Evolutionary conservation across 2,888 invertebrate genomes (phyloP), one percentile per base, ranked within the genome.

Genomic region (Leucania comma): DNA sequence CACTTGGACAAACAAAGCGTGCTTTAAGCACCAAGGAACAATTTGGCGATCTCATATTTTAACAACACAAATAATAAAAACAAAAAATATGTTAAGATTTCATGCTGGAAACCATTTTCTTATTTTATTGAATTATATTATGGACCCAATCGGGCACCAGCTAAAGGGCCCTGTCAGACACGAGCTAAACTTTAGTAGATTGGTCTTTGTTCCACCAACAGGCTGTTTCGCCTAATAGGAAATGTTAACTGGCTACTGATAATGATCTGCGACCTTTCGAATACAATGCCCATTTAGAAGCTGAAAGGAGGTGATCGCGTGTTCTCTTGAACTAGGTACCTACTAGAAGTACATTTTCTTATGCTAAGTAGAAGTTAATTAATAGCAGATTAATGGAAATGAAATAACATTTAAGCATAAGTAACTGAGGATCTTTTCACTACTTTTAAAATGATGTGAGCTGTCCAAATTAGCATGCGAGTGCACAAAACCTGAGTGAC

Each of bases 171-270:
- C 35, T n/a, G n/a, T n/a, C n/a, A n/a, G n/a, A n/a, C n/a, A n/a
- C n/a, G n/a, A 35, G 10, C 12, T 10, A 35, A 38, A 38, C 14
- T 38, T 38, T 20, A 5, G 35, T 8, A 66, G 26, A 9, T 63
- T 50, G 56, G 58, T 62, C 64, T 80, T 67, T 60, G 71, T 72
- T 77, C 62, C 61, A 46, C 58, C 58, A 50, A 48, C 57, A 73
- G 63, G 54, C 60, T 61, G 68, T 63, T 83, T 80, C 69, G 69
- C 74, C 67, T 72, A 82, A 82, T 84, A 80, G 82, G 77, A 83
- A 83, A 84, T 84, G 80, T 83, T 80, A 75, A 83, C 66, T 64
- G 64, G 70, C 75, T 73, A 63, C 75, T 62, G 80, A 84, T 83
- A 76, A 68, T 56, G 58, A 83, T 83, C 80, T 26, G 29, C 68